phyloP scores from a whole-genome alignment of 92 coral and sea anemone species.

The Zoanthus sociatus region DNA sequence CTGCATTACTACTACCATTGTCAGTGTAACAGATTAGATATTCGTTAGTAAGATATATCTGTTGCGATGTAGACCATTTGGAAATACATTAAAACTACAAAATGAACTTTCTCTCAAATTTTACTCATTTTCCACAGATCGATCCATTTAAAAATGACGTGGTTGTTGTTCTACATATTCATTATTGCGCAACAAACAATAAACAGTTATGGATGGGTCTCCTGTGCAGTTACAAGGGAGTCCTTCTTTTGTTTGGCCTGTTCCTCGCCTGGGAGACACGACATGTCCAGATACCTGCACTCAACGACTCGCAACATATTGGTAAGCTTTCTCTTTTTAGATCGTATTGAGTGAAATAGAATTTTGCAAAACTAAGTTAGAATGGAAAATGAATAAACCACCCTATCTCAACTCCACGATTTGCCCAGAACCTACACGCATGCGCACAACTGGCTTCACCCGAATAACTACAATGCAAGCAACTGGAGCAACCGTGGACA shows the following conservation, averaged over 20 bases:
- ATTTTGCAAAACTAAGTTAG: background rate
- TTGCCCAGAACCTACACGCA: too few relatives aligned
- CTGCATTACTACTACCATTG: too few relatives aligned
- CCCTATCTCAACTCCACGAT: too few relatives aligned
- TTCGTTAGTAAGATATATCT: too few relatives aligned
- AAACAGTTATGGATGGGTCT: constrained; percentile 57
- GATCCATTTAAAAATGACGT: constrained; percentile 43
- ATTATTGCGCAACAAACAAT: constrained; percentile 52
- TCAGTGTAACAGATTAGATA: too few relatives aligned
- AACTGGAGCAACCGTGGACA: too few relatives aligned
- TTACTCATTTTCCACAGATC: background rate
- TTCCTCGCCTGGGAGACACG: constrained; percentile 91
- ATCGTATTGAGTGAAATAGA: background rate
- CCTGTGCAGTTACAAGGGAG: constrained; percentile 76
- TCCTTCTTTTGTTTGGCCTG: constrained; percentile 80
- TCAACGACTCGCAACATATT: constrained; percentile 82
- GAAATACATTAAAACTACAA: background rate
- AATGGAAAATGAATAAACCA: too few relatives aligned
- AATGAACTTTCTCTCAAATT: background rate
- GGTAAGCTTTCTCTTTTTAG: constrained; percentile 52
- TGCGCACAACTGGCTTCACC: too few relatives aligned
- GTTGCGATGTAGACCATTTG: too few relatives aligned
- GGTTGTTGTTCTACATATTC: constrained; percentile 56
- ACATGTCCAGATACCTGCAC: constrained; percentile 76
- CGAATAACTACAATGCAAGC: too few relatives aligned